Evolutionary conservation across 1,140 invertebrate species (phyloP).

Genomic region (Drosophila kikkawai): DNA sequence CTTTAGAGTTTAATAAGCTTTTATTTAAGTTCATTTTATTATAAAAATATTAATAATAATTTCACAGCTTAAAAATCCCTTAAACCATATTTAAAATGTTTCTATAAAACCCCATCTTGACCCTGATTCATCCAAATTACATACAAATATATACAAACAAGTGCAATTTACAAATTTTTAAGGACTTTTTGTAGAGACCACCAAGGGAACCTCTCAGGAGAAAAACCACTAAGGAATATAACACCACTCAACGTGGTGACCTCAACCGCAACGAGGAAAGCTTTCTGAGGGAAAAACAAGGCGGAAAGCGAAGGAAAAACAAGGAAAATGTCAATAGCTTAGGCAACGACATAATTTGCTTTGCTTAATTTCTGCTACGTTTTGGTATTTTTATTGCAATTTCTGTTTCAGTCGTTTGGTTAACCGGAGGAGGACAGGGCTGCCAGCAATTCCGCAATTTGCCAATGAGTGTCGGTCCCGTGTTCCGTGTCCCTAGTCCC

Average conservation of each 20-base stretch:
- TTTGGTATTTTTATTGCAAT: constrained; percentile 81
- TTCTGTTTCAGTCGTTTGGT: constrained; percentile 61
- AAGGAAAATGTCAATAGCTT: constrained; percentile 71
- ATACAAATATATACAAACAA: not conserved
- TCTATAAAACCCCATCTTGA: not conserved
- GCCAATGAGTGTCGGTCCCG: constrained; percentile 21
- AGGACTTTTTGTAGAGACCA: constrained; percentile 12
- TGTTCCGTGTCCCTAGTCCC: not conserved
- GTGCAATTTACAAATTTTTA: constrained; percentile 14
- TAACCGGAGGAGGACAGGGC: constrained; percentile 14
- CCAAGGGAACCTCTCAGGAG: constrained; percentile 5
- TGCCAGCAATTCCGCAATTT: constrained; percentile 43
- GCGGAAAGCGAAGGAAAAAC: constrained; percentile 19
- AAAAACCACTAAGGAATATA: constrained; percentile 13
- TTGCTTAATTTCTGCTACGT: constrained; percentile 78
- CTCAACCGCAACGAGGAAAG: constrained; percentile 47
- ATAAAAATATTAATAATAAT: not conserved
- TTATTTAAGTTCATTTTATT: not conserved
- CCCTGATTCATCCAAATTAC: too few relatives aligned
- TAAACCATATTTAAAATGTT: not conserved
- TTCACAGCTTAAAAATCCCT: not conserved
- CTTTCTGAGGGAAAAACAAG: constrained; percentile 18
- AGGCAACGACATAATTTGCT: constrained; percentile 75
- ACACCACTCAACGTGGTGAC: constrained; percentile 40
- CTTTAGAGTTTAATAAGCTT: not conserved